Conservation (phyloP, 2,888 invertebrate genomes). For the Cosmia trapezina region DNA sequence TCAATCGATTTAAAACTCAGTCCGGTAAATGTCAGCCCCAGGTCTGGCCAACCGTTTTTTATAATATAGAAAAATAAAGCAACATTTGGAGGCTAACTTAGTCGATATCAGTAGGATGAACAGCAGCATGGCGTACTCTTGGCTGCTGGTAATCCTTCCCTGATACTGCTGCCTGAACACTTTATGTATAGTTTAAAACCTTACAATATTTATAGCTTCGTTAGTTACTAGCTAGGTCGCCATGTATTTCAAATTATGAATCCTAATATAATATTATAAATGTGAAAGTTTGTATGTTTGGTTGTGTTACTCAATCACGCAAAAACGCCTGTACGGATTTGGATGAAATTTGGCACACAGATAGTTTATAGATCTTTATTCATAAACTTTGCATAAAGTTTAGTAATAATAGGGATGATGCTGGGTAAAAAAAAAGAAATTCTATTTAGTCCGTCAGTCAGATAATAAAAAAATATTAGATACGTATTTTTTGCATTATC, state of each 20-base stretch:
- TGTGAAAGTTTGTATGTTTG: too few species aligned
- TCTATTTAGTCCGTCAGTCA: too few species aligned
- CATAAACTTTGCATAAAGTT: background rate
- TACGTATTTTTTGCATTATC: too few species aligned
- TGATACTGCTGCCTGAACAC: background rate
- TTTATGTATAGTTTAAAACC: background rate
- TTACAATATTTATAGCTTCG: conserved; percentile 2
- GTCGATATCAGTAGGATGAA: background rate
- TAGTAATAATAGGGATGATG: too few species aligned
- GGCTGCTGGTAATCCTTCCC: background rate
- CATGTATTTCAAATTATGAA: conserved; percentile 1
- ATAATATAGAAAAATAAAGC: background rate
- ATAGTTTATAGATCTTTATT: background rate
- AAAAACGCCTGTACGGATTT: too few species aligned
- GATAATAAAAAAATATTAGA: too few species aligned
- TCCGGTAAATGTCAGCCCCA: background rate
- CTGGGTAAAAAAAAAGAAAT: too few species aligned
- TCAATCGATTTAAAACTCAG: background rate
- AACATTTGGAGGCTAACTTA: background rate
- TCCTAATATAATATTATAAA: too few species aligned
- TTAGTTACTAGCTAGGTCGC: conserved; percentile 14
- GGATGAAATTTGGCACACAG: too few species aligned
- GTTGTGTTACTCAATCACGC: too few species aligned
- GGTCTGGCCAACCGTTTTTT: background rate
- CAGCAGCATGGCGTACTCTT: background rate